A percentile compares a stretch with the other conserved stretches of the same genome.
phyloP scores from a whole-genome alignment of 2,888 invertebrate species.

The Heliconius erato region DNA sequence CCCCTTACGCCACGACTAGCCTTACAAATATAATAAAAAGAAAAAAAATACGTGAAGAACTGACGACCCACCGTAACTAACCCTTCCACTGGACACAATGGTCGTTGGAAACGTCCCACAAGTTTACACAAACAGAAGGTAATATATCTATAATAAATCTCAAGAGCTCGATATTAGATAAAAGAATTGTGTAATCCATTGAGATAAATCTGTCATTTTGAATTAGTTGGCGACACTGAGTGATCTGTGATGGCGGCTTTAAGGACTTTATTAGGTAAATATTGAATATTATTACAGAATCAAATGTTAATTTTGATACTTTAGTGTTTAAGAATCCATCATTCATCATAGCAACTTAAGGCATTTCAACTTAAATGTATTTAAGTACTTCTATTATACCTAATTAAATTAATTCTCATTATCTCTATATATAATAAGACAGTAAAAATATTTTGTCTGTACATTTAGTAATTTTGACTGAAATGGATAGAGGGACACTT shows the following conservation, averaged over 20 bases:
- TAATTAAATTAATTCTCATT: no score
- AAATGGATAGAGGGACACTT: no score
- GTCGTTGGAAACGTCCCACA: not conserved
- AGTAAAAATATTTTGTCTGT: no score
- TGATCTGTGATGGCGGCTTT: constrained; percentile 66
- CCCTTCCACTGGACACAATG: not conserved
- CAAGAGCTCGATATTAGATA: constrained; percentile 44
- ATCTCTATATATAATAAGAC: no score
- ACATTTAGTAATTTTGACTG: no score
- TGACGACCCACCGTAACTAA: not conserved
- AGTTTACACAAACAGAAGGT: constrained; percentile 31
- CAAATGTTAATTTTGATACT: not conserved
- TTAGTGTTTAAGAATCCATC: not conserved
- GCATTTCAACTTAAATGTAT: no score
- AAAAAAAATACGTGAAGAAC: not conserved
- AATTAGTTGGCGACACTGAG: constrained; percentile 53
- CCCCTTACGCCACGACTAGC: no score
- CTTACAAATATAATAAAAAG: not conserved
- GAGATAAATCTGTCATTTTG: constrained; percentile 51
- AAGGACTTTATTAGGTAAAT: constrained; percentile 64
- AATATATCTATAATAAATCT: constrained; percentile 42
- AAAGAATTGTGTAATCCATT: constrained; percentile 37
- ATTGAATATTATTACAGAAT: not conserved
- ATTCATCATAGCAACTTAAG: no score
- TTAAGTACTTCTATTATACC: no score